These are phyloP conservation scores for Ictalurus furcatus DNA, from an alignment of 2,113 vertebrate species.

Conservation along the genomic window DNA sequence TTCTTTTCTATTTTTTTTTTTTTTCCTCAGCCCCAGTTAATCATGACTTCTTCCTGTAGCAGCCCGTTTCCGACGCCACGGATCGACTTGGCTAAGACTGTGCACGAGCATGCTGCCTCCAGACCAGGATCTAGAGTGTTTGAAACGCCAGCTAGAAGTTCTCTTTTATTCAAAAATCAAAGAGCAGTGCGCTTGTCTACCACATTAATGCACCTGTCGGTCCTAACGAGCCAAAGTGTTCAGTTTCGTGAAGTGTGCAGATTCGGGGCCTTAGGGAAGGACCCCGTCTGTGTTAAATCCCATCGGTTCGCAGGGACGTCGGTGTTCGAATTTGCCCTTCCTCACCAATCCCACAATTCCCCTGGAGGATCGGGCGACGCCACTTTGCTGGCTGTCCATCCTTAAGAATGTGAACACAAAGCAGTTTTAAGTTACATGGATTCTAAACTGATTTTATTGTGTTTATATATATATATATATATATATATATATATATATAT, in stretches of 20 bases:
- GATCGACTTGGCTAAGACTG: not conserved
- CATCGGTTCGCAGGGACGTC: not conserved
- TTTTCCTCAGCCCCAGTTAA: not conserved
- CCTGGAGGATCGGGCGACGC: constrained; percentile 2
- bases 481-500: constrained; percentile 1
- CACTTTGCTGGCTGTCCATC: constrained; percentile 6
- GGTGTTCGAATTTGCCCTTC: not conserved
- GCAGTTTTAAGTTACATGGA: constrained; percentile 44
- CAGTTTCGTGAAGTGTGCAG: not conserved
- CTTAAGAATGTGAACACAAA: constrained; percentile 67
- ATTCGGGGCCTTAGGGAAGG: not conserved
- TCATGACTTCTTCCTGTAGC: not conserved
- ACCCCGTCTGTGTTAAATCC: not conserved
- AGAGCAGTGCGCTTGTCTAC: constrained; percentile 11
- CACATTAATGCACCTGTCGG: not conserved
- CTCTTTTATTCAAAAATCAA: not conserved
- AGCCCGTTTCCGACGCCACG: constrained; percentile 57
- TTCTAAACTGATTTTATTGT: constrained; percentile 44
- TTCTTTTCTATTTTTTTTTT: not conserved
- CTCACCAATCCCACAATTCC: constrained; percentile 14
- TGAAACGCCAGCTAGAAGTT: not conserved
- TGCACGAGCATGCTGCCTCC: constrained; percentile 39
- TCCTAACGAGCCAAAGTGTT: constrained; percentile 21
- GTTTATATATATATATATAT: not conserved
- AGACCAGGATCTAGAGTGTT: constrained; percentile 1